phyloP scores from a whole-genome alignment of 1,140 invertebrate species.

The Saccostrea cuccullata region DNA sequence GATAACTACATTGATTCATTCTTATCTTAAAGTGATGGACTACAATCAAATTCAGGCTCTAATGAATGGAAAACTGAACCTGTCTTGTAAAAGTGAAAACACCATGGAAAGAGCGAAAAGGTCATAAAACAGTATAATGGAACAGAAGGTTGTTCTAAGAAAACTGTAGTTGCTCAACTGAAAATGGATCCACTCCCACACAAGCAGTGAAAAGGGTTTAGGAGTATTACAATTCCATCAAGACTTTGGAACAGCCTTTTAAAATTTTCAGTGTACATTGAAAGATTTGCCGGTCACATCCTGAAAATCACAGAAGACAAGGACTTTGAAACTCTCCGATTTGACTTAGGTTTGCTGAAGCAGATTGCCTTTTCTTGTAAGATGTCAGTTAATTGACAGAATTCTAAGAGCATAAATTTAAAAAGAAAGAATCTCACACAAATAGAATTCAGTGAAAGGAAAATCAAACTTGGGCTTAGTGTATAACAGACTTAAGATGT shows the following conservation, averaged over 20 bases:
- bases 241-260: slow-evolving; percentile 32
- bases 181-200: background rate
- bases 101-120: background rate
- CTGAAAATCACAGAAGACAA: slow-evolving; percentile 7
- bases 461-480: too few species aligned
- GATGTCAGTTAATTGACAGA: background rate
- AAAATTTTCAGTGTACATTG: slow-evolving; percentile 37
- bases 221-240: background rate
- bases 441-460: too few species aligned
- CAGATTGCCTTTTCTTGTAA: background rate
- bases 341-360: slow-evolving; percentile 11
- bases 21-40: slow-evolving; percentile 37
- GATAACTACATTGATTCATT: background rate
- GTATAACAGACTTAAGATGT: too few species aligned
- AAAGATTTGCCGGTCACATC: slow-evolving; percentile 45
- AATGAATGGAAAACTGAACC: background rate
- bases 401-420: background rate
- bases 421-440: too few species aligned
- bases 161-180: background rate
- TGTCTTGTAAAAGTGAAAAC: background rate
- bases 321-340: background rate
- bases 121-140: background rate
- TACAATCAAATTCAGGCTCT: background rate
- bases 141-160: background rate
- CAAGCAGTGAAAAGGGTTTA: background rate